Percentiles rank a stretch among this genome's conserved stretches.
These are phyloP conservation scores for Silurus lanzhouensis DNA, from an alignment of 2,797 vertebrate genomes.

Conservation along the genomic window DNA sequence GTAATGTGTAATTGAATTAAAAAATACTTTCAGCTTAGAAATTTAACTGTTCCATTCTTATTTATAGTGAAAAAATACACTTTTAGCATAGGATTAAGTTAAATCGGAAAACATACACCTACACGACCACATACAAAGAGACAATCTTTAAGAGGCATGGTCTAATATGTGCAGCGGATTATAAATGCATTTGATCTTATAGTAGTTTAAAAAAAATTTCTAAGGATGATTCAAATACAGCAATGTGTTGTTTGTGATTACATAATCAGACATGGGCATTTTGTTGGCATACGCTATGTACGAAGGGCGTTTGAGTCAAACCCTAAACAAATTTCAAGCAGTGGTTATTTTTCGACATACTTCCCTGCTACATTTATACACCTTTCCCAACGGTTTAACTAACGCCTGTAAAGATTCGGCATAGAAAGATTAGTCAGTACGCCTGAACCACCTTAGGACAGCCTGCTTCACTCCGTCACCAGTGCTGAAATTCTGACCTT, in stretches of 20 bases:
- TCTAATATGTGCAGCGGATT: not conserved
- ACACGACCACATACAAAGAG: not conserved
- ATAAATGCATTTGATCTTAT: not conserved
- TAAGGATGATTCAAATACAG: not conserved
- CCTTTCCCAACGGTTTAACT: no score
- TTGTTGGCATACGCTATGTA: not conserved
- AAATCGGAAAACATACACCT: not conserved
- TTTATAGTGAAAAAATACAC: not conserved
- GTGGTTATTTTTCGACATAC: no score
- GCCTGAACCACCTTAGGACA: no score
- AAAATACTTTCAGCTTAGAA: not conserved
- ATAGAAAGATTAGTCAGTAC: no score
- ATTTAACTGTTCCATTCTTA: not conserved
- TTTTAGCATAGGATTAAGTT: not conserved
- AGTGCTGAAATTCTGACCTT: no score
- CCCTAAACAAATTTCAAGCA: no score
- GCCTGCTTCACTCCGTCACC: no score
- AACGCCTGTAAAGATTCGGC: no score
- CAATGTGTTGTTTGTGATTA: not conserved
- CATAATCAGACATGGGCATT: not conserved
- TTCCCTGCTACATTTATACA: no score
- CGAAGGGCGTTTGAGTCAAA: no score
- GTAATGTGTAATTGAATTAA: not conserved
- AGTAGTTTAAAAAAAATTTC: no score
- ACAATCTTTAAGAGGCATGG: no score